These are phyloP conservation scores for Thalassaphorura encarpata DNA, from an alignment of 1,140 invertebrate species.

Conservation along the genomic window DNA sequence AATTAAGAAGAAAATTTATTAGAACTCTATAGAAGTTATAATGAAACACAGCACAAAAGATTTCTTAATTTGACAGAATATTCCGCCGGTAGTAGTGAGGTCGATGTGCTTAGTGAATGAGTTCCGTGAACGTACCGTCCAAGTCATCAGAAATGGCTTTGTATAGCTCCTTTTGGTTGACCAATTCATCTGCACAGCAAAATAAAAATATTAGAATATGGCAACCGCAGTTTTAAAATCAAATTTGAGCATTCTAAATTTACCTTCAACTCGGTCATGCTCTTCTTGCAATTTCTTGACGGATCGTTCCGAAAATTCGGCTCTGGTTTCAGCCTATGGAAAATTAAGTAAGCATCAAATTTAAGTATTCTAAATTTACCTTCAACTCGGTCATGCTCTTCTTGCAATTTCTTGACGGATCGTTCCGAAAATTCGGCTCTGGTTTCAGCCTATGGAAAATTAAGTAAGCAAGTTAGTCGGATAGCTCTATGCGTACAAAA, in stretches of 20 bases:
- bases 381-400: slow-evolving; percentile 24
- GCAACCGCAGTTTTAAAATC: not conserved
- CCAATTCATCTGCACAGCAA: slow-evolving; percentile 45
- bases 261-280: slow-evolving; percentile 24
- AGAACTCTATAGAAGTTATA: too few relatives aligned
- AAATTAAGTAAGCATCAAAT: too few relatives aligned
- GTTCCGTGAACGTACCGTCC: slow-evolving; percentile 48
- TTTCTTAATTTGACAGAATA: too few relatives aligned
- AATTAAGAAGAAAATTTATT: too few relatives aligned
- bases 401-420: slow-evolving; percentile 22
- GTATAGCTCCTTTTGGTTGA: slow-evolving; percentile 53
- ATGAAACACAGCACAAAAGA: too few relatives aligned
- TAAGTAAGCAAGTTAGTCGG: too few relatives aligned
- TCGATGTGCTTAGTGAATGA: slow-evolving; percentile 12
- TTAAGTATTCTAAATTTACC: slow-evolving; percentile 5
- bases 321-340: slow-evolving; percentile 18
- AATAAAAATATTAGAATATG: not conserved
- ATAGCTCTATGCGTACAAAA: too few relatives aligned
- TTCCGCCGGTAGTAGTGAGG: too few relatives aligned
- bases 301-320: slow-evolving; percentile 21
- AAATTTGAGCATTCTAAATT: not conserved
- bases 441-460: slow-evolving; percentile 16
- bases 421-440: slow-evolving; percentile 21
- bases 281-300: slow-evolving; percentile 26
- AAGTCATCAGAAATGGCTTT: slow-evolving; percentile 50